Evolutionary conservation across 1,140 invertebrate genomes (phyloP).

Genomic region (Augochlora pura): DNA sequence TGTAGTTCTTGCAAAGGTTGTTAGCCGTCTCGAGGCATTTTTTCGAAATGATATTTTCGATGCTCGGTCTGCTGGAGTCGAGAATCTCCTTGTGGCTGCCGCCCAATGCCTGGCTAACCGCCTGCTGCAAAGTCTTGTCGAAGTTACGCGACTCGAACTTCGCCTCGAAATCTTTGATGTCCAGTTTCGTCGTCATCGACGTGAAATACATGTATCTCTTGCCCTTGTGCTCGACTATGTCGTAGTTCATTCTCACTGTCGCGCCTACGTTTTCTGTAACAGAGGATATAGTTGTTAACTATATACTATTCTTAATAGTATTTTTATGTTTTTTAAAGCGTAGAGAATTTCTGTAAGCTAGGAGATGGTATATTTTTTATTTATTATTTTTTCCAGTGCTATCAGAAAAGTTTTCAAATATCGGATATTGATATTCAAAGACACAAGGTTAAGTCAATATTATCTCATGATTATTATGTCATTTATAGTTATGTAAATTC

Average conservation of each 20-base stretch:
- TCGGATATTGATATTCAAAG: no score
- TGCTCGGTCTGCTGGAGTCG: constrained; percentile 55
- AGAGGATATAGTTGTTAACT: neutral
- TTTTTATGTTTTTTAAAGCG: no score
- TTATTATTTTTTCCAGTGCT: no score
- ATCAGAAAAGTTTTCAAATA: no score
- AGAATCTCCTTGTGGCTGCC: constrained; percentile 67
- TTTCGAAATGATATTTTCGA: constrained; percentile 68
- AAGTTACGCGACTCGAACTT: constrained; percentile 50
- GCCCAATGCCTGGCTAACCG: constrained; percentile 62
- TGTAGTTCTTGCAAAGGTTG: constrained; percentile 69
- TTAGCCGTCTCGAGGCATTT: constrained; percentile 61
- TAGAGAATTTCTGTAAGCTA: no score
- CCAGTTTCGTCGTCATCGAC: constrained; percentile 63
- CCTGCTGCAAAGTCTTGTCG: constrained; percentile 54
- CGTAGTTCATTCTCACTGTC: constrained; percentile 28
- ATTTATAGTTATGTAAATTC: no score
- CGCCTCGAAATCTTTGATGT: constrained; percentile 55
- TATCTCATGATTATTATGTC: no score
- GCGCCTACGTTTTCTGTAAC: constrained; percentile 58
- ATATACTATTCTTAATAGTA: no score
- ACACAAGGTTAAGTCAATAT: no score
- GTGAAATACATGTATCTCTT: constrained; percentile 62
- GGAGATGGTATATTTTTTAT: no score
- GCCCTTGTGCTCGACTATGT: constrained; percentile 27